These are phyloP conservation scores for Dryadula phaetusa DNA, from an alignment of 2,888 invertebrate species.

Conservation along the genomic window DNA sequence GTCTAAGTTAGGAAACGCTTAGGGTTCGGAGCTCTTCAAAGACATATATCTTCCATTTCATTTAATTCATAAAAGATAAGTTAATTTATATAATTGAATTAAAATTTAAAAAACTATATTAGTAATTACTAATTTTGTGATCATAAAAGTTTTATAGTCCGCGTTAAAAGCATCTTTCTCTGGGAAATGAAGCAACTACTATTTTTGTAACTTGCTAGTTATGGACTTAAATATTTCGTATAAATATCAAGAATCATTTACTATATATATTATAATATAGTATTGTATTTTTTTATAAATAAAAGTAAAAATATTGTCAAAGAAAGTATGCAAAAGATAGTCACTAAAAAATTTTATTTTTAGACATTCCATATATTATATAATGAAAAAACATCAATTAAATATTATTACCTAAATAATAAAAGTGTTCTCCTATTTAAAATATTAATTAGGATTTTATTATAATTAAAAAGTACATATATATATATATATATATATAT, in stretches of 20 bases:
- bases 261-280: background rate
- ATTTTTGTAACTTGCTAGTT: background rate
- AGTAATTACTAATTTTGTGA: slow-evolving; percentile 38
- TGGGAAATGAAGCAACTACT: slow-evolving; percentile 13
- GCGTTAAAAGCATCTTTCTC: slow-evolving; percentile 25
- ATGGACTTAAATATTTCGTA: background rate
- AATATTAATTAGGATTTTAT: too few relatives aligned
- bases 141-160: slow-evolving; percentile 42
- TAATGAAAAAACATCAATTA: too few relatives aligned
- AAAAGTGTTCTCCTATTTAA: too few relatives aligned
- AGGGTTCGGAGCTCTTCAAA: background rate
- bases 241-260: background rate
- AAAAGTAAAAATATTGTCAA: too few relatives aligned
- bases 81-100: slow-evolving; percentile 35
- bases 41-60: slow-evolving; percentile 29
- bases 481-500: too few relatives aligned
- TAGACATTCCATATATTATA: too few relatives aligned
- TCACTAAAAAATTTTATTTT: too few relatives aligned
- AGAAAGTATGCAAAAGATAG: too few relatives aligned
- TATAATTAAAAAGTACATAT: too few relatives aligned
- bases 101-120: slow-evolving; percentile 36
- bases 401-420: too few relatives aligned
- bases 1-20: background rate
- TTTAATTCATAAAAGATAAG: slow-evolving; percentile 38
- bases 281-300: background rate